These are phyloP conservation scores for Dicyrtomina minuta DNA, from an alignment of 2,888 invertebrate species.

Conservation along the genomic window DNA sequence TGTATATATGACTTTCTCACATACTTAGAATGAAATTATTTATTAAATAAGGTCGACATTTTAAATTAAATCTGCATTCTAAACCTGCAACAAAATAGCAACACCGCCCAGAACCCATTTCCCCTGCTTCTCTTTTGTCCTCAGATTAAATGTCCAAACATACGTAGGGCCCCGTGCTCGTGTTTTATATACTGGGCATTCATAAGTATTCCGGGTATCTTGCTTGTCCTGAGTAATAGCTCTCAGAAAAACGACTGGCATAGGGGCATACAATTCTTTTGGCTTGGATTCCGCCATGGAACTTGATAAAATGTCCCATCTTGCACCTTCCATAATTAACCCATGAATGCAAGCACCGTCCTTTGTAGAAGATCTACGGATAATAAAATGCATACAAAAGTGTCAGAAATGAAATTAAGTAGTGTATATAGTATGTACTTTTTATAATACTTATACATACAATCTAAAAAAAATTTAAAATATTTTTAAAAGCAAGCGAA, in stretches of 20 bases:
- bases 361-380: conserved; percentile 76
- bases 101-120: conserved; percentile 96
- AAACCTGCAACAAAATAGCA: conserved; percentile 83
- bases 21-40: too few relatives aligned
- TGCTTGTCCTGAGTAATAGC: conserved; percentile 93
- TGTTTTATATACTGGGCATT: conserved; percentile 95
- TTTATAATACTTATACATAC: too few relatives aligned
- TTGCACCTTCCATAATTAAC: conserved; percentile 90
- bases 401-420: too few relatives aligned
- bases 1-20: too few relatives aligned
- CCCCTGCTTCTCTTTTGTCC: conserved; percentile 90
- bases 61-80: too few relatives aligned
- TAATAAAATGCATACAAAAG: too few relatives aligned
- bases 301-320: conserved; percentile 89
- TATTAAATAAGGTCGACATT: too few relatives aligned
- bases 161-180: conserved; percentile 89
- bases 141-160: conserved; percentile 96
- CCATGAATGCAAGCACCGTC: conserved; percentile 95
- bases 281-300: conserved; percentile 88
- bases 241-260: conserved; percentile 80
- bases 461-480: too few relatives aligned
- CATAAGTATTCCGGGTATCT: conserved; percentile 89
- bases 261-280: conserved; percentile 86
- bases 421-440: too few relatives aligned
- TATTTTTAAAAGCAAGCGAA: too few relatives aligned